Conservation (phyloP, 2,113 vertebrate genomes). For the Apaloderma vittatum region DNA sequence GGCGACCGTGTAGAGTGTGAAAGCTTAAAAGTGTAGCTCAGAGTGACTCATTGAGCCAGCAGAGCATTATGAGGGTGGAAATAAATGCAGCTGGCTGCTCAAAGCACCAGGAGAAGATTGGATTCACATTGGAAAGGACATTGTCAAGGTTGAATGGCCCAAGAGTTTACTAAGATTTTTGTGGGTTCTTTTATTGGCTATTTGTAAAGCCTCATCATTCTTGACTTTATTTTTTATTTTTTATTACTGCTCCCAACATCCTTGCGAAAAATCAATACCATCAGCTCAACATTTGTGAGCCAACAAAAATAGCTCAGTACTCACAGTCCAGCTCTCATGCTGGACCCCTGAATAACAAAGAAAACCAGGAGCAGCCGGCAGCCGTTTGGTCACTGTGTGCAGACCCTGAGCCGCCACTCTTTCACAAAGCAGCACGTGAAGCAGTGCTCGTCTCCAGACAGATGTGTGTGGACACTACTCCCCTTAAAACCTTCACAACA, state of each 20-base stretch:
- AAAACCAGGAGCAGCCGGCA: not conserved
- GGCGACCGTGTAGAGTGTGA: not conserved
- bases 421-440: not conserved
- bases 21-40: slow-evolving; percentile 16
- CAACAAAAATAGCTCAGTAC: slow-evolving; percentile 5
- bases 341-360: slow-evolving; percentile 5
- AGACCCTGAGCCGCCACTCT: not conserved
- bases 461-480: accelerated
- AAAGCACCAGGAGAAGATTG: not conserved
- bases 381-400: not conserved
- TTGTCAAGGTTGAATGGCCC: slow-evolving; percentile 37
- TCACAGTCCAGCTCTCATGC: not conserved
- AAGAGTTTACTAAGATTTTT: slow-evolving; percentile 34
- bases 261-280: slow-evolving; percentile 50
- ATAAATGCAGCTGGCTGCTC: not conserved
- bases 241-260: slow-evolving; percentile 28
- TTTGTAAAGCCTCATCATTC: slow-evolving; percentile 47
- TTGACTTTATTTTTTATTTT: slow-evolving; percentile 35
- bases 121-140: slow-evolving; percentile 40
- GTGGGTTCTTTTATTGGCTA: slow-evolving; percentile 21
- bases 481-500: not conserved
- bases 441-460: not conserved
- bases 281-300: slow-evolving; percentile 9
- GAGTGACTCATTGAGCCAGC: not conserved
- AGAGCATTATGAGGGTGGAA: slow-evolving; percentile 3